phyloP scores from a whole-genome alignment of 2,113 vertebrate genomes.

The Sinocyclocheilus anophthalmus region DNA sequence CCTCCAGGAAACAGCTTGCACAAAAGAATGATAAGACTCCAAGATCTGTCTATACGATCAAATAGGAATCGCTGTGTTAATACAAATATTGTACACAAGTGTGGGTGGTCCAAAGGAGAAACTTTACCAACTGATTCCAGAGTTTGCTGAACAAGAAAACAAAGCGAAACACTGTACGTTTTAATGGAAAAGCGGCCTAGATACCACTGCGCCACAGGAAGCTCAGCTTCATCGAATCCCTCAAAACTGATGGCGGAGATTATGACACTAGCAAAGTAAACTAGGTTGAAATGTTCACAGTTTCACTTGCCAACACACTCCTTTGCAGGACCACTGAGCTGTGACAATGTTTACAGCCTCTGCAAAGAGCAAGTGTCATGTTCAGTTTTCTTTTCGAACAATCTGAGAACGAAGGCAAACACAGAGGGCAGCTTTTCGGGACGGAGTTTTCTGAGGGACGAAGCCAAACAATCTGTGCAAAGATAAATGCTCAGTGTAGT shows the following conservation, averaged over 20 bases:
- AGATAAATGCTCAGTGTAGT: not conserved
- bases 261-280: conserved; percentile 1
- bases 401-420: conserved; percentile 16
- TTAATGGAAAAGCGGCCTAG: not conserved
- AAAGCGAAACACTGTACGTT: not conserved
- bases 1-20: conserved; percentile 7
- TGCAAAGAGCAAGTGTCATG: not conserved
- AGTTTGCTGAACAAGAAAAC: not conserved
- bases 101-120: conserved; percentile 4
- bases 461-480: not conserved
- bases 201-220: not conserved
- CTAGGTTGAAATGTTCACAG: conserved; percentile 2
- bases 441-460: not conserved
- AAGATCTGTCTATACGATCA: conserved; percentile 3
- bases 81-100: conserved; percentile 6
- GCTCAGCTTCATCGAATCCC: not conserved
- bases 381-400: conserved; percentile 19
- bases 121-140: not conserved
- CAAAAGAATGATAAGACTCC: conserved; percentile 1
- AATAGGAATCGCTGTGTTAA: not conserved
- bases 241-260: not conserved
- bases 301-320: conserved; percentile 18
- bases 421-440: not conserved
- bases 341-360: conserved; percentile 23
- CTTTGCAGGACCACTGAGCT: conserved; percentile 18